Conservation (phyloP, 1,140 invertebrate genomes). For the Anadara kagoshimensis region DNA sequence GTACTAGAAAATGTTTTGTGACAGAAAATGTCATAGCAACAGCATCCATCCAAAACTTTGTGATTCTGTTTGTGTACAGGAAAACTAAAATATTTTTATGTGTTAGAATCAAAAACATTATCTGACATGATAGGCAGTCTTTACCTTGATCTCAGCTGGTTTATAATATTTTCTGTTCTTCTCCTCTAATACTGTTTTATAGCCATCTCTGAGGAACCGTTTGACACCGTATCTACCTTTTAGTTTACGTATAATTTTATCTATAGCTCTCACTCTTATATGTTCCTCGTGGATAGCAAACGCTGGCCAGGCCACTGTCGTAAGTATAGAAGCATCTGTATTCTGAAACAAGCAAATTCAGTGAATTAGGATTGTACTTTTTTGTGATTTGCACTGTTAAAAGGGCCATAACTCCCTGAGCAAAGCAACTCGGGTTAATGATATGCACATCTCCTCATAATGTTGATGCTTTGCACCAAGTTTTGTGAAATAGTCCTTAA, state of each 20-base stretch:
- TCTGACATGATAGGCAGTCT: not conserved
- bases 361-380: not conserved
- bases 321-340: constrained; percentile 91
- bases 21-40: too few relatives aligned
- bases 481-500: too few relatives aligned
- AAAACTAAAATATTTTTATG: not conserved
- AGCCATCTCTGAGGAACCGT: constrained; percentile 96
- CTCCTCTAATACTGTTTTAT: constrained; percentile 92
- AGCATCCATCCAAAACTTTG: too few relatives aligned
- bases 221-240: constrained; percentile 95
- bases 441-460: too few relatives aligned
- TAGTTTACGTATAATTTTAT: constrained; percentile 88
- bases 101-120: not conserved
- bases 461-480: too few relatives aligned
- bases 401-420: too few relatives aligned
- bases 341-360: constrained; percentile 70
- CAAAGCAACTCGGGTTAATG: too few relatives aligned
- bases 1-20: too few relatives aligned
- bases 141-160: constrained; percentile 82
- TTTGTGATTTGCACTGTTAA: not conserved
- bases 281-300: constrained; percentile 97
- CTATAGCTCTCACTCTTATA: constrained; percentile 90
- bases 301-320: constrained; percentile 96
- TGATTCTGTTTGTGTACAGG: not conserved
- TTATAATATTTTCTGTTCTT: constrained; percentile 82